A percentile compares a stretch with the other conserved stretches of the same genome.
Evolutionary conservation across 2,797 vertebrate genomes (phyloP).

Genomic region (Florisuga fusca): DNA sequence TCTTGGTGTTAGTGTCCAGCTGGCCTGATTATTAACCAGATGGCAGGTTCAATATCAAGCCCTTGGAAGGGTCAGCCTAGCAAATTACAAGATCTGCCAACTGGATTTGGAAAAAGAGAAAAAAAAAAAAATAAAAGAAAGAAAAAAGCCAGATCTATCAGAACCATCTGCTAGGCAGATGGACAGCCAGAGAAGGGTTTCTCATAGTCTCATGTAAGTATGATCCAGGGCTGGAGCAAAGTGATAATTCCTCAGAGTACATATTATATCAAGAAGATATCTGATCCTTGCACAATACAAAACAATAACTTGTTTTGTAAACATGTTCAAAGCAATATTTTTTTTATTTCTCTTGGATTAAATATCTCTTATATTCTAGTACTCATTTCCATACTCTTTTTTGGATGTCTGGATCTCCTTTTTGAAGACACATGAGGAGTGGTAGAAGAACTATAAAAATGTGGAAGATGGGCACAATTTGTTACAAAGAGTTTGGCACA

Average conservation of each 20-base stretch:
- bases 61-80: constrained; percentile 48
- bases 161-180: constrained; percentile 44
- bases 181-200: not conserved
- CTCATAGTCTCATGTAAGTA: not conserved
- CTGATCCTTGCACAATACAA: not conserved
- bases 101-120: constrained; percentile 6
- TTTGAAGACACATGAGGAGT: not conserved
- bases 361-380: not conserved
- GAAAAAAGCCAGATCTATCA: not conserved
- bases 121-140: not conserved
- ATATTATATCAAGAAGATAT: not conserved
- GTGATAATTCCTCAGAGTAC: not conserved
- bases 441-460: not conserved
- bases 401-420: not conserved
- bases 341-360: not conserved
- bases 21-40: constrained; percentile 59
- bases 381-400: not conserved
- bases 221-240: not conserved
- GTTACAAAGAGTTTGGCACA: not conserved
- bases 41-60: constrained; percentile 50
- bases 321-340: not conserved
- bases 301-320: constrained; percentile 26
- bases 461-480: not conserved
- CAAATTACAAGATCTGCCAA: constrained; percentile 37
- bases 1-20: constrained; percentile 57